A percentile compares a stretch with the other conserved stretches of the same genome.
Evolutionary conservation across 2,888 invertebrate species (phyloP).

Genomic region (Disparrhopalites patrizii): DNA sequence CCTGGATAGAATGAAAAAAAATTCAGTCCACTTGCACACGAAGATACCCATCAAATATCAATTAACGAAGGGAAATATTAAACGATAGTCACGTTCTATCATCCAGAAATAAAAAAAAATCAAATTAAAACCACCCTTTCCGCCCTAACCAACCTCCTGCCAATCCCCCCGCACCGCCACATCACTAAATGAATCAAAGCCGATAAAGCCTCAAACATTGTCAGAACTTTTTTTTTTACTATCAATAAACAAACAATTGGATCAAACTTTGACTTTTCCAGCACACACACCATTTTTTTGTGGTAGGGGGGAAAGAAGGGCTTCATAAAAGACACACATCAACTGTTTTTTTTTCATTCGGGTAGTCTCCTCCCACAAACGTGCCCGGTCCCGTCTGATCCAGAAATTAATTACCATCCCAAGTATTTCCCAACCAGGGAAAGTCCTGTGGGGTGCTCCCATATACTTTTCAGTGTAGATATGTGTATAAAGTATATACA

Average conservation of each 20-base stretch:
- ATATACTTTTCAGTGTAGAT: too few relatives aligned
- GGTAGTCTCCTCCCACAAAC: too few relatives aligned
- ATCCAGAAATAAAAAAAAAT: constrained; percentile 11
- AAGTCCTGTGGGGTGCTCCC: too few relatives aligned
- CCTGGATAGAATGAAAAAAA: too few relatives aligned
- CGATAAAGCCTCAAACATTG: too few relatives aligned
- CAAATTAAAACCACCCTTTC: constrained; percentile 13
- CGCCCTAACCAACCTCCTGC: background rate
- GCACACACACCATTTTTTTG: background rate
- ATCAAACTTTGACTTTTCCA: background rate
- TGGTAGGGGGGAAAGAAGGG: background rate
- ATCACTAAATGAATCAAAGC: background rate
- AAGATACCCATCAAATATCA: constrained; percentile 14
- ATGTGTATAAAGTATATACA: too few relatives aligned
- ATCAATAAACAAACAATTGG: background rate
- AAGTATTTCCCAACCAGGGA: too few relatives aligned
- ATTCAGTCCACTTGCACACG: background rate
- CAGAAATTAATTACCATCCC: too few relatives aligned
- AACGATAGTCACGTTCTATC: constrained; percentile 10
- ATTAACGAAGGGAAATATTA: constrained; percentile 11
- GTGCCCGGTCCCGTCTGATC: too few relatives aligned
- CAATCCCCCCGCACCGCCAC: too few relatives aligned
- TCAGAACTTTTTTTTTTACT: too few relatives aligned
- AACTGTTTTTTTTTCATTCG: background rate
- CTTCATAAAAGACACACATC: background rate